Conservation (phyloP, 2,113 vertebrate genomes). For the Malurus elegans region DNA sequence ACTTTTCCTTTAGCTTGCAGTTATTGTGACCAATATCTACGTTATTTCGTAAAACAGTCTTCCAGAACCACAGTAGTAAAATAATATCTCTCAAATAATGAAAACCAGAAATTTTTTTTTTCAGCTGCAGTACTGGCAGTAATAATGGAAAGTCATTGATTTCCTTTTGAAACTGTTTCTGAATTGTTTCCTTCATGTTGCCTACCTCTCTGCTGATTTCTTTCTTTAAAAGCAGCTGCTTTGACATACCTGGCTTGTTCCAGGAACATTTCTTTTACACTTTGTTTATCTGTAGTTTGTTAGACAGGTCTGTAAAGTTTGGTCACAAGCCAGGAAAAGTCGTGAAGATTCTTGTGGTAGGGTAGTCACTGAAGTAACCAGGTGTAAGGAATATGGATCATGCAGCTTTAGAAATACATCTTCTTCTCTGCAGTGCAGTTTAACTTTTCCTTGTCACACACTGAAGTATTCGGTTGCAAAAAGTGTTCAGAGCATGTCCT, state of each 20-base stretch:
- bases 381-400: neutral
- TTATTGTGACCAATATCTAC: neutral
- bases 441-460: neutral
- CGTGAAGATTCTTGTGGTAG: neutral
- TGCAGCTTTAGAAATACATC: neutral
- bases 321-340: neutral
- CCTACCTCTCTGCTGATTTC: neutral
- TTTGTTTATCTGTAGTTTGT: neutral
- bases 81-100: slow-evolving; percentile 2
- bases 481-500: neutral
- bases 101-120: neutral
- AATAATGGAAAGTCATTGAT: neutral
- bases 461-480: neutral
- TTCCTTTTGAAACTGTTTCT: slow-evolving; percentile 13
- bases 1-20: neutral
- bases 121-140: neutral
- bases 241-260: neutral
- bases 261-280: neutral
- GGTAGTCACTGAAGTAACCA: neutral
- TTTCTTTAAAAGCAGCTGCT: neutral
- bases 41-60: neutral
- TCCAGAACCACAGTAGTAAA: slow-evolving; percentile 11
- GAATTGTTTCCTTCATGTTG: neutral
- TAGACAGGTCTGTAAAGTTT: neutral
- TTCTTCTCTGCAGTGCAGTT: neutral